Evolutionary conservation across 2,888 invertebrate genomes (phyloP).

Genomic region (Orthosia incerta): DNA sequence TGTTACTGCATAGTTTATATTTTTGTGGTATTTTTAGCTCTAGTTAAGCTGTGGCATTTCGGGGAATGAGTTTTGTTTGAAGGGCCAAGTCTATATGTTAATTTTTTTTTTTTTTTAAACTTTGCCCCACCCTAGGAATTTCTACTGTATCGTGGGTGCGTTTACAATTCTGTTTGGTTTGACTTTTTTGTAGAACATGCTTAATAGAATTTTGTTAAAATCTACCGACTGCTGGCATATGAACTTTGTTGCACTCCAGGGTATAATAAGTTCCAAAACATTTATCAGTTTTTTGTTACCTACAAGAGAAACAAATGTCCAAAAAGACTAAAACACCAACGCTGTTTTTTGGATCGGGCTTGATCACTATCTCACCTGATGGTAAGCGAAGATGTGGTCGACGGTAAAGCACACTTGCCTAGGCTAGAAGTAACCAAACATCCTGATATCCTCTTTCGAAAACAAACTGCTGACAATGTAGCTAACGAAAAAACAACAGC

Average conservation of each 20-base stretch:
- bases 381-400: too few species aligned
- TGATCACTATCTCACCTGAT: too few species aligned
- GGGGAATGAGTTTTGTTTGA: neutral
- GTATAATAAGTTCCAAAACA: neutral
- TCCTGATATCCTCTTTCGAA: neutral
- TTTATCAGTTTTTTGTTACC: neutral
- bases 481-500: neutral
- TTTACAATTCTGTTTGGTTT: neutral
- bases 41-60: neutral
- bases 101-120: too few species aligned
- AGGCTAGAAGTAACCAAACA: too few species aligned
- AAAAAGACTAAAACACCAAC: neutral
- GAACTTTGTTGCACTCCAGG: too few species aligned
- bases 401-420: too few species aligned
- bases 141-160: too few species aligned
- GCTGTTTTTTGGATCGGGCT: too few species aligned
- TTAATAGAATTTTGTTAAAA: too few species aligned
- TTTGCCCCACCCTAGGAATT: too few species aligned
- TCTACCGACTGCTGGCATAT: neutral
- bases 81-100: too few species aligned
- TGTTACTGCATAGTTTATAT: constrained; percentile 14
- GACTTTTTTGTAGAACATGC: neutral
- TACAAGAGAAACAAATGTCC: neutral
- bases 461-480: neutral
- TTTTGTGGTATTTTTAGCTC: neutral